A percentile compares a stretch with the other conserved stretches of the same genome.
Conservation (phyloP, 92 coral and sea anemone genomes). For the Palythoa heliodiscus region DNA sequence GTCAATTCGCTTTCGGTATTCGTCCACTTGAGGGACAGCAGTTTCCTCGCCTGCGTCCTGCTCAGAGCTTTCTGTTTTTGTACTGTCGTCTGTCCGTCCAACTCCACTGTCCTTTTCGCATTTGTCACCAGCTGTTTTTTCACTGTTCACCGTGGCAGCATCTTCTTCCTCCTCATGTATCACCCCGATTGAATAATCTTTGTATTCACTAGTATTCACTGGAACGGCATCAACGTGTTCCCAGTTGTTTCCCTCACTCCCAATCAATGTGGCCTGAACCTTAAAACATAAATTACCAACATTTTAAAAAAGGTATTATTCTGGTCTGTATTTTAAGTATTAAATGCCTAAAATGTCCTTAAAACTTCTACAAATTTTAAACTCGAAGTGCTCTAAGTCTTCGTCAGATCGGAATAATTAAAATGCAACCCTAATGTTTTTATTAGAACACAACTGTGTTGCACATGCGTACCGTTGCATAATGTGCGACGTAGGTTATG, state of each 20-base stretch:
- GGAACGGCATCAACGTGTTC: constrained; percentile 65
- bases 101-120: constrained; percentile 98
- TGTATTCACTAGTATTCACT: constrained; percentile 39
- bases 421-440: too few species aligned
- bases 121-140: constrained; percentile 81
- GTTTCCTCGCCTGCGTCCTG: constrained; percentile 83
- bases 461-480: too few species aligned
- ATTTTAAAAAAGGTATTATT: not conserved
- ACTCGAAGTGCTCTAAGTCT: too few species aligned
- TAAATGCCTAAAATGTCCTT: too few species aligned
- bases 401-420: too few species aligned
- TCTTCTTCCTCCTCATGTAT: constrained; percentile 97
- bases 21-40: constrained; percentile 51
- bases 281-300: not conserved
- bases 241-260: constrained; percentile 88
- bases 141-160: constrained; percentile 73
- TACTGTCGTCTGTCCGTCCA: constrained; percentile 93
- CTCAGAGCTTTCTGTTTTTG: constrained; percentile 93
- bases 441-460: too few species aligned
- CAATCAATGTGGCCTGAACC: constrained; percentile 94
- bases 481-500: too few species aligned
- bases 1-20: constrained; percentile 53
- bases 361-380: too few species aligned
- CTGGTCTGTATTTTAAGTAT: too few species aligned
- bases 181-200: constrained; percentile 81